Evolutionary conservation across 2,797 vertebrate genomes (phyloP).

Genomic region (Zalophus californianus): DNA sequence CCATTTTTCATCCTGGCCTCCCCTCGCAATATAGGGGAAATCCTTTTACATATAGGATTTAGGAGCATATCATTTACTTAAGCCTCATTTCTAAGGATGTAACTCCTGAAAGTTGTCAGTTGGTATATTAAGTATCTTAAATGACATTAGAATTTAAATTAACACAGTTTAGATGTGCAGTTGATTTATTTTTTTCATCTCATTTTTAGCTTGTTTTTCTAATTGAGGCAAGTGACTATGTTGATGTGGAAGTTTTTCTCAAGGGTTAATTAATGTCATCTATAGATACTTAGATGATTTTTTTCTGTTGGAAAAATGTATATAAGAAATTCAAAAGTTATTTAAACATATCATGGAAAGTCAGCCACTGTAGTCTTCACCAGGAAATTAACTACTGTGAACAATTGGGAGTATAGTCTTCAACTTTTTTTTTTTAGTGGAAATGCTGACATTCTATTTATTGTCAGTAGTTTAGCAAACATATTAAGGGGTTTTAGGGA

Average conservation of each 20-base stretch:
- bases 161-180: background rate
- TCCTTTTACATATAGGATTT: background rate
- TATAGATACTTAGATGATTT: background rate
- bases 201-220: slow-evolving; percentile 44
- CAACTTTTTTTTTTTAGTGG: background rate
- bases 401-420: background rate
- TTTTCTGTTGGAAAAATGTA: slow-evolving; percentile 38
- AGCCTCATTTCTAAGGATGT: slow-evolving; percentile 14
- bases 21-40: background rate
- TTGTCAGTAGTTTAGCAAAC: slow-evolving; percentile 24
- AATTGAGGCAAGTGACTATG: slow-evolving; percentile 37
- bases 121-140: slow-evolving; percentile 46
- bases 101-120: slow-evolving; percentile 3
- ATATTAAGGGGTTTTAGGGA: background rate
- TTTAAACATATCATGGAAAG: background rate
- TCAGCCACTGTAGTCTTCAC: background rate
- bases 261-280: slow-evolving; percentile 38
- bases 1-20: background rate
- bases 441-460: background rate
- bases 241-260: slow-evolving; percentile 41
- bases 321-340: slow-evolving; percentile 1
- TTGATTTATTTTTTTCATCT: slow-evolving; percentile 49
- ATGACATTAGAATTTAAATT: slow-evolving; percentile 28
- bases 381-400: slow-evolving; percentile 29
- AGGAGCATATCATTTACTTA: background rate